Evolutionary conservation across 2,888 invertebrate genomes (phyloP), one percentile per base, ranked within the genome.

Genomic region (Noctua fimbriata): DNA sequence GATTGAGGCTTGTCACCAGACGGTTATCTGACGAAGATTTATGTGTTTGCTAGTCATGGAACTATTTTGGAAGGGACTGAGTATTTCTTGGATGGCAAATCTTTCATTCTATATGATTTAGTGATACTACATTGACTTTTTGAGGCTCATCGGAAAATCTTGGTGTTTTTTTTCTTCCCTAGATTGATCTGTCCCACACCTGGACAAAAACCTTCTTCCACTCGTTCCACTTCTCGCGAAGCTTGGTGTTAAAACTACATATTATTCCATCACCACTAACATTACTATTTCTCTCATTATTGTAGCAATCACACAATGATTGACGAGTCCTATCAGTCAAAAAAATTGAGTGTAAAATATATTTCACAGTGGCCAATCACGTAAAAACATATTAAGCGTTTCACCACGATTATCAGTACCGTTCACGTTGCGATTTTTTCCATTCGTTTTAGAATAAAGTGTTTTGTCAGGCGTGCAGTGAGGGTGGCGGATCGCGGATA

Each of bases 391-490:
- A 79, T 66, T 81, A 63, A 83, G 52, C 63, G 32, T n/a, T 76
- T 28, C 52, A 69, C 58, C 44, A 47, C 79, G 74, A 82, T 86
- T 70, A 82, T 91, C 88, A 90, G 90, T 86, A 91, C 89, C 86
- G 84, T 89, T 92, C 89, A 87, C 87, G 78, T 87, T 87, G 87
- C 90, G 87, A 36, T 90, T 93, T 93, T 93, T 92, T 89, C 90
- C 91, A 93, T 94, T 94, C 94, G 92, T 94, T 95, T 94, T 91
- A 91, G 90, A 91, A 94, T 94, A 95, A 96, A 96, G 95, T 95
- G 96, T 96, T 95, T 94, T 94, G 93, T 95, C 94, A 95, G 93
- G 95, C 95, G 94, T 94, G 90, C 92, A 91, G 84, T 67, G 88
- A 93, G 93, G 94, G 94, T 93, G 92, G 93, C 89, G 90, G 90